Evolutionary conservation across 2,888 invertebrate genomes (phyloP).

Genomic region (Drosophila koepferae): DNA sequence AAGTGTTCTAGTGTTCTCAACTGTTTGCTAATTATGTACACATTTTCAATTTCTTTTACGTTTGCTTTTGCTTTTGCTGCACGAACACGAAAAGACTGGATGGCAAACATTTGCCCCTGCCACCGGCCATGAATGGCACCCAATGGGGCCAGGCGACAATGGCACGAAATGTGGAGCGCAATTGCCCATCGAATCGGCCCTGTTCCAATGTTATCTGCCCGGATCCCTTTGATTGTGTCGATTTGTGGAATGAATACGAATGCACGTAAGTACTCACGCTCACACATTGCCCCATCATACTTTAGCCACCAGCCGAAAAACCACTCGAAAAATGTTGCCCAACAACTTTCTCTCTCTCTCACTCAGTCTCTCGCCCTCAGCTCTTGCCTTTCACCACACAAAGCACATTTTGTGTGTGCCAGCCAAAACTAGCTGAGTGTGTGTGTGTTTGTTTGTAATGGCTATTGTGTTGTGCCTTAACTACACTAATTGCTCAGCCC

Average conservation of each 20-base stretch:
- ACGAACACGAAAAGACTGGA: slow-evolving; percentile 88
- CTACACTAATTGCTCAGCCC: slow-evolving; percentile 17
- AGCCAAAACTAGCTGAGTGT: no score
- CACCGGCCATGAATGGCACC: slow-evolving; percentile 96
- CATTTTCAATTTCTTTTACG: not conserved
- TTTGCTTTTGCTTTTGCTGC: not conserved
- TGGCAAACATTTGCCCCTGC: slow-evolving; percentile 96
- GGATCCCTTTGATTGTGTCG: slow-evolving; percentile 97
- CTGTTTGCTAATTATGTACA: slow-evolving; percentile 41
- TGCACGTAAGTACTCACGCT: slow-evolving; percentile 95
- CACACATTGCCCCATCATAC: not conserved
- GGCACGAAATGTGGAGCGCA: slow-evolving; percentile 94
- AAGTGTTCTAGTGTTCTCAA: not conserved
- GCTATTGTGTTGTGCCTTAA: not conserved
- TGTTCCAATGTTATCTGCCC: slow-evolving; percentile 97
- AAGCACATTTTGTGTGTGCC: not conserved
- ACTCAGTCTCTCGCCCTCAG: no score
- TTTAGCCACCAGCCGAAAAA: no score
- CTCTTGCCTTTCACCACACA: not conserved
- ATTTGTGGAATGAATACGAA: slow-evolving; percentile 98
- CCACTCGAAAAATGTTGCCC: no score
- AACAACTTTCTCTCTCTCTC: no score
- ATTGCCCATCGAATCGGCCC: slow-evolving; percentile 97
- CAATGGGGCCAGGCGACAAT: slow-evolving; percentile 98
- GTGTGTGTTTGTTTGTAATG: not conserved